A percentile compares a stretch with the other conserved stretches of the same genome.
Evolutionary conservation across 2,888 invertebrate species (phyloP).

Genomic region (Helobdella robusta): DNA sequence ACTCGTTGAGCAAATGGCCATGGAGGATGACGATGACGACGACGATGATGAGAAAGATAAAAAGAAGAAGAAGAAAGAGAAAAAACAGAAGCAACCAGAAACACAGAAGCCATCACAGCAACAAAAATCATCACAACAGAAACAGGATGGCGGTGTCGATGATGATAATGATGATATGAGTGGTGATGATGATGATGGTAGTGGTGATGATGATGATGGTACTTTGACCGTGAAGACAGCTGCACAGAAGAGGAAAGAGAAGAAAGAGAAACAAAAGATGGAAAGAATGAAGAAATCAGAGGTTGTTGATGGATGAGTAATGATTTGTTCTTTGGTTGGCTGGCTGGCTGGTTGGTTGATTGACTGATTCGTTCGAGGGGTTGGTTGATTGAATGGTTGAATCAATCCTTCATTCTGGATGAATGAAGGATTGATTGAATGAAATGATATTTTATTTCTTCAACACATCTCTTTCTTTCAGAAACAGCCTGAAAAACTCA

Average conservation of each 20-base stretch:
- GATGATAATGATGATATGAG: constrained; percentile 36
- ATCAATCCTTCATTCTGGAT: too few species aligned
- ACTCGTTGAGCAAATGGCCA: constrained; percentile 31
- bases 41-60: constrained; percentile 36
- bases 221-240: constrained; percentile 34
- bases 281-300: constrained; percentile 26
- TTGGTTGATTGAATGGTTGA: too few species aligned
- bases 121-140: constrained; percentile 23
- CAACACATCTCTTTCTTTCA: too few species aligned
- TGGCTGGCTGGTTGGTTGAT: too few species aligned
- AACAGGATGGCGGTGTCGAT: constrained; percentile 42
- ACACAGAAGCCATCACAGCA: constrained; percentile 28
- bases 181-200: constrained; percentile 38
- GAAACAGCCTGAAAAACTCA: too few species aligned
- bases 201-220: constrained; percentile 28
- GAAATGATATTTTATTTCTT: too few species aligned
- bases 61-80: constrained; percentile 40
- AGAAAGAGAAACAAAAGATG: constrained; percentile 69
- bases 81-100: constrained; percentile 38
- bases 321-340: too few species aligned
- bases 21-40: constrained; percentile 22
- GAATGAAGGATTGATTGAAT: too few species aligned
- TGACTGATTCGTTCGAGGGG: too few species aligned
- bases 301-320: too few species aligned
- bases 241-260: constrained; percentile 62